phyloP scores from a whole-genome alignment of 2,888 invertebrate genomes.

The Temnothorax unifasciatus region DNA sequence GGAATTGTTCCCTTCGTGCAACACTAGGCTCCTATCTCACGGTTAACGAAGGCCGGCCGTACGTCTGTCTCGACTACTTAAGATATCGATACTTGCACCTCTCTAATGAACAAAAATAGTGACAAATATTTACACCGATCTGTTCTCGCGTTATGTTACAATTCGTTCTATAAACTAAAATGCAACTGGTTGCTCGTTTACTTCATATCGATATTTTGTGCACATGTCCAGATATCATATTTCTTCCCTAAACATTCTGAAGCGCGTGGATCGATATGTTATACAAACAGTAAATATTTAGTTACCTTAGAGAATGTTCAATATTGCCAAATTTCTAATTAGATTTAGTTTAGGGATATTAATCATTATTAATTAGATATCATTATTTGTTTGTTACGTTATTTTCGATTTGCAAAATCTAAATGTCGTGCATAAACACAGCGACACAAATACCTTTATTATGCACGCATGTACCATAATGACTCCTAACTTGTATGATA shows the following conservation, averaged over 20 bases:
- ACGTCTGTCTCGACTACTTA: conserved; percentile 39
- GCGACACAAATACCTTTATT: neutral
- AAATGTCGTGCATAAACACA: neutral
- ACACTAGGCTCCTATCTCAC: conserved; percentile 12
- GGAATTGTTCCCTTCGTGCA: neutral
- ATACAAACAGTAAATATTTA: neutral
- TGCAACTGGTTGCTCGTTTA: conserved; percentile 44
- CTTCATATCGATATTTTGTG: conserved; percentile 32
- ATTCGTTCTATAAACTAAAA: conserved; percentile 28
- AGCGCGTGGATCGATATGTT: neutral
- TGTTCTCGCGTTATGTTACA: conserved; percentile 15
- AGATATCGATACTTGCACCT: conserved; percentile 1
- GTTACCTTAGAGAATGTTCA: neutral
- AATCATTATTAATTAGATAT: conserved; percentile 3
- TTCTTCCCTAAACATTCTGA: conserved; percentile 28
- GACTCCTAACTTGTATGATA: neutral
- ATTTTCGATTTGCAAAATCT: conserved; percentile 2
- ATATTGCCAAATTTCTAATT: neutral
- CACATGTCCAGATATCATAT: conserved; percentile 11
- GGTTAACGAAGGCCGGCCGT: conserved; percentile 29
- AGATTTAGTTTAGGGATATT: neutral
- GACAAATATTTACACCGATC: conserved; percentile 34
- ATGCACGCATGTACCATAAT: neutral
- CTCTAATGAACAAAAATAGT: conserved; percentile 45
- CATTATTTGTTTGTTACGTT: neutral